Conservation (phyloP, 2,797 vertebrate species). For the Sitta carolinensis region DNA sequence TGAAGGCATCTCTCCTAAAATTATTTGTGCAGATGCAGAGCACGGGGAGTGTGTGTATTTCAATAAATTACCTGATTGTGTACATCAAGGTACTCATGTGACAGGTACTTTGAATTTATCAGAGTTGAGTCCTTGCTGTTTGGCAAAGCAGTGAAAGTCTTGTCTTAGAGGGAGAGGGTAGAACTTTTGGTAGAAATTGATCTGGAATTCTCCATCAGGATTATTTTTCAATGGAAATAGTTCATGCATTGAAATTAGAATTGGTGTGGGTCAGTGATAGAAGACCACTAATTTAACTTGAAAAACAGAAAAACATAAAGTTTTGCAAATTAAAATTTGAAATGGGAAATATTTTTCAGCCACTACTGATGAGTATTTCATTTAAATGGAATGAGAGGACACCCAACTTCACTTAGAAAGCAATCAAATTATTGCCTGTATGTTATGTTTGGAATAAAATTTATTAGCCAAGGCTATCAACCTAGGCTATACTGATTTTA, state of each 20-base stretch:
- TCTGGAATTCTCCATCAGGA: background rate
- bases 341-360: background rate
- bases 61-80: background rate
- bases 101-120: background rate
- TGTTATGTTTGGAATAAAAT: slow-evolving; percentile 5
- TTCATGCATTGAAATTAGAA: background rate
- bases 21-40: background rate
- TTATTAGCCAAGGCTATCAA: background rate
- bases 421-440: background rate
- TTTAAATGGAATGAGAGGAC: background rate
- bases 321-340: background rate
- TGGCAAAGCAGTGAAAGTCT: background rate
- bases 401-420: background rate
- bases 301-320: background rate
- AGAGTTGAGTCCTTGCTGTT: background rate
- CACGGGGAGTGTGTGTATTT: background rate
- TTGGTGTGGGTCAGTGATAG: background rate
- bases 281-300: background rate
- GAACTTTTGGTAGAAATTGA: background rate
- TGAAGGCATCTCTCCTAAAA: background rate
- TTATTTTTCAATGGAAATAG: background rate
- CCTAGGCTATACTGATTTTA: background rate
- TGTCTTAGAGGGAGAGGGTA: background rate
- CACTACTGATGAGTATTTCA: background rate
- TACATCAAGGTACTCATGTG: background rate